These are phyloP conservation scores for Liolophura sinensis DNA, from an alignment of 1,140 invertebrate genomes.

Conservation along the genomic window DNA sequence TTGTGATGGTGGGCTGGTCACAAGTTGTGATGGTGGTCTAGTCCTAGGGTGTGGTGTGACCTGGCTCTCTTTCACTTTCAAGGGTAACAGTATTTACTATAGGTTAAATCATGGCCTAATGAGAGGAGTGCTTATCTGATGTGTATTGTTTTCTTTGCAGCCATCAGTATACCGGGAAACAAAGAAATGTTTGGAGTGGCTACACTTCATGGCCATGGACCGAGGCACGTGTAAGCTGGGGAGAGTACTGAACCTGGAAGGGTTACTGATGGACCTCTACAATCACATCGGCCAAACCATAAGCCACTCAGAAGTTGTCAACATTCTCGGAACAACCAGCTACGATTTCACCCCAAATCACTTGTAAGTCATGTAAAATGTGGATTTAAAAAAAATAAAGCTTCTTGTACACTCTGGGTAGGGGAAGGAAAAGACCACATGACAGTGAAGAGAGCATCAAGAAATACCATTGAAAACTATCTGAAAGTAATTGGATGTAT, in stretches of 20 bases:
- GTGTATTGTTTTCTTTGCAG: too few species aligned
- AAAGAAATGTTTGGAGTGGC: slow-evolving; percentile 26
- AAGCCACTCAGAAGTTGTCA: slow-evolving; percentile 14
- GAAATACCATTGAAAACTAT: too few species aligned
- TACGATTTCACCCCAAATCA: slow-evolving; percentile 33
- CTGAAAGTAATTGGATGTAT: too few species aligned
- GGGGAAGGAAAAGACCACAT: background rate
- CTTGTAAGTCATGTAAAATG: slow-evolving; percentile 16
- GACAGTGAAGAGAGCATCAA: too few species aligned
- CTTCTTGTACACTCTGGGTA: too few species aligned
- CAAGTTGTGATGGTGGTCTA: too few species aligned
- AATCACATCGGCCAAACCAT: slow-evolving; percentile 15
- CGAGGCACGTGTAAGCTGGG: slow-evolving; percentile 13
- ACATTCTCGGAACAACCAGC: slow-evolving; percentile 20
- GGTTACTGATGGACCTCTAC: slow-evolving; percentile 26
- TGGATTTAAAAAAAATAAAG: background rate
- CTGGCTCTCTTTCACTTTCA: too few species aligned
- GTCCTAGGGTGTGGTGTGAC: too few species aligned
- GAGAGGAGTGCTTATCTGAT: too few species aligned
- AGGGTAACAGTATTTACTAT: too few species aligned
- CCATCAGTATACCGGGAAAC: background rate
- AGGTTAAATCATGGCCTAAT: too few species aligned
- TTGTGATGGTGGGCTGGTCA: too few species aligned
- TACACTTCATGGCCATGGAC: slow-evolving; percentile 19
- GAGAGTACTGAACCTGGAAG: slow-evolving; percentile 27